Conservation (phyloP, 2,888 invertebrate species). For the Lasioglossum malachurum region DNA sequence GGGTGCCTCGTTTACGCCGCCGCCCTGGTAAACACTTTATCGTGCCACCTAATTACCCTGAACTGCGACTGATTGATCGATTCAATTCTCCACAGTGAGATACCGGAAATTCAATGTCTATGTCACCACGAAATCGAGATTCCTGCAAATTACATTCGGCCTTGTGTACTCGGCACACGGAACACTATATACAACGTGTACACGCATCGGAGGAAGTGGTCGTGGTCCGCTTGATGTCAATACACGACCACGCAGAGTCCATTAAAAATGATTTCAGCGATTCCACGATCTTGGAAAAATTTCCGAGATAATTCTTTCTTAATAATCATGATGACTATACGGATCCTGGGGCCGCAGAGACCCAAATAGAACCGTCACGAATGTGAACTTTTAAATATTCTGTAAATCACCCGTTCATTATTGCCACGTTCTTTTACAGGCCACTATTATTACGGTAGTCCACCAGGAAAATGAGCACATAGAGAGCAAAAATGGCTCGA, state of each 20-base stretch:
- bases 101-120: conserved; percentile 63
- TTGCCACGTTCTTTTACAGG: background rate
- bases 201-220: background rate
- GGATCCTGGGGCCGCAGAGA: background rate
- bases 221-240: background rate
- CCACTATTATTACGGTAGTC: background rate
- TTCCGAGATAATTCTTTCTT: background rate
- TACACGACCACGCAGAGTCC: background rate
- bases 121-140: conserved; percentile 50
- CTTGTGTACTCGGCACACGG: conserved; percentile 51
- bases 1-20: background rate
- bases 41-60: conserved; percentile 52
- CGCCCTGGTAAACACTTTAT: conserved; percentile 32
- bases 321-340: background rate
- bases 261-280: background rate
- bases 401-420: background rate
- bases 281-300: background rate
- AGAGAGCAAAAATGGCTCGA: background rate
- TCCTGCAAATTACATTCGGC: conserved; percentile 58
- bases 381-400: background rate
- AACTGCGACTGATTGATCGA: conserved; percentile 60
- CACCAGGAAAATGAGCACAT: background rate
- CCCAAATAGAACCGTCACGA: background rate
- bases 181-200: conserved; percentile 9
- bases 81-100: conserved; percentile 55